Percentiles rank a stretch among this genome's conserved stretches.
Evolutionary conservation across 2,888 invertebrate genomes (phyloP).

Genomic region (Spodoptera picta): DNA sequence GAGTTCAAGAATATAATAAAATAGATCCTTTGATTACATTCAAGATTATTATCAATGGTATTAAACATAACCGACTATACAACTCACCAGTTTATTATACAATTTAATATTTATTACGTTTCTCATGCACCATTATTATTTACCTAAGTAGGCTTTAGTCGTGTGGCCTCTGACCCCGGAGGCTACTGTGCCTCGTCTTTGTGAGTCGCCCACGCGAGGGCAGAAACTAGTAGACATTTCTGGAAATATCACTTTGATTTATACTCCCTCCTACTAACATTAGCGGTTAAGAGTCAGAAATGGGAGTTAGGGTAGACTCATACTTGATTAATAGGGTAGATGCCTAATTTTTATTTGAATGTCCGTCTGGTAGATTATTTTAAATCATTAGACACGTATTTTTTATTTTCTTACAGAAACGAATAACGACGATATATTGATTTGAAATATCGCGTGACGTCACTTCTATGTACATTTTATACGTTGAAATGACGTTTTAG

Average conservation of each 20-base stretch:
- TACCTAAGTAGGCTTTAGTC: conserved; percentile 16
- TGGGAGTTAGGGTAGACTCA: background rate
- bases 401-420: no score
- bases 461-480: no score
- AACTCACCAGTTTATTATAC: background rate
- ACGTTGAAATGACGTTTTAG: no score
- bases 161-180: conserved; percentile 34
- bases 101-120: conserved; percentile 26
- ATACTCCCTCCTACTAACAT: conserved; percentile 18
- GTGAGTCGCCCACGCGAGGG: conserved; percentile 26
- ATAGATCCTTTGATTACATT: no score
- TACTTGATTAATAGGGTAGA: no score
- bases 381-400: no score
- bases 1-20: no score
- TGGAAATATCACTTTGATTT: conserved; percentile 6
- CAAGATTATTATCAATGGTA: no score
- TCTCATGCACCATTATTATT: conserved; percentile 17
- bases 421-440: no score
- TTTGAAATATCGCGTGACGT: no score
- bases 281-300: conserved; percentile 1
- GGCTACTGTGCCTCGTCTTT: conserved; percentile 21
- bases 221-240: conserved; percentile 10
- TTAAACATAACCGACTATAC: background rate
- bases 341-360: no score
- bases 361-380: no score